phyloP scores from a whole-genome alignment of 2,797 vertebrate genomes.

The Acipenser ruthenus region DNA sequence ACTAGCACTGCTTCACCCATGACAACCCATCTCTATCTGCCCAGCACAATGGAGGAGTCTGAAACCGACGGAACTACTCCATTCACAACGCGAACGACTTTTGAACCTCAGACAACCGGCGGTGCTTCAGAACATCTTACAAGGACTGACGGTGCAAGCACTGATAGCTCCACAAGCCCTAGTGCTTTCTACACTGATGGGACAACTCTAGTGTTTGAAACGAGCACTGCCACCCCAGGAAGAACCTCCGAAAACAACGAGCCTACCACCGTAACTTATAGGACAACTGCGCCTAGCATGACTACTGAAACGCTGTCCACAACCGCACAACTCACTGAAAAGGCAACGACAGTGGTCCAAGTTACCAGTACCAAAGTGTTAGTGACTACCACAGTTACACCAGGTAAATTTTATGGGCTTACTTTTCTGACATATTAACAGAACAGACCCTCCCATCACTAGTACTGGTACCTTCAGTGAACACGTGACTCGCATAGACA shows the following conservation, averaged over 20 bases:
- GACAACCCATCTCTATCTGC: constrained; percentile 6
- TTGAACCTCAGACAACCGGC: background rate
- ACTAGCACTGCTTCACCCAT: constrained; percentile 25
- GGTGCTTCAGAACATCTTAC: constrained; percentile 28
- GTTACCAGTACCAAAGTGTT: constrained; percentile 32
- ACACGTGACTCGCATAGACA: too few species aligned
- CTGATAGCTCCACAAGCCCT: constrained; percentile 28
- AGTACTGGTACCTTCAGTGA: too few species aligned
- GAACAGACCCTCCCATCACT: too few species aligned
- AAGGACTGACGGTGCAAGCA: constrained; percentile 18
- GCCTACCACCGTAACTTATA: constrained; percentile 35
- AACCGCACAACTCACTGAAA: constrained; percentile 34
- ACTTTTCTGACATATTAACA: background rate
- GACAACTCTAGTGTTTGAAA: constrained; percentile 38
- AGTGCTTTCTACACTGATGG: constrained; percentile 22
- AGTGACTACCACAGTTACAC: constrained; percentile 23
- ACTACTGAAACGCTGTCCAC: constrained; percentile 37
- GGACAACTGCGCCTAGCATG: constrained; percentile 34
- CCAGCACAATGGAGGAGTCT: constrained; percentile 18
- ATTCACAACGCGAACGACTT: constrained; percentile 16
- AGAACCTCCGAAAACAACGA: constrained; percentile 25
- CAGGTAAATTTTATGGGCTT: constrained; percentile 53
- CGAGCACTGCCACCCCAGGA: constrained; percentile 37
- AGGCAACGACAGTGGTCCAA: constrained; percentile 28
- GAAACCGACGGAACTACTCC: constrained; percentile 26